Conservation (phyloP, 2,797 vertebrate genomes). For the Mareca strepera region DNA sequence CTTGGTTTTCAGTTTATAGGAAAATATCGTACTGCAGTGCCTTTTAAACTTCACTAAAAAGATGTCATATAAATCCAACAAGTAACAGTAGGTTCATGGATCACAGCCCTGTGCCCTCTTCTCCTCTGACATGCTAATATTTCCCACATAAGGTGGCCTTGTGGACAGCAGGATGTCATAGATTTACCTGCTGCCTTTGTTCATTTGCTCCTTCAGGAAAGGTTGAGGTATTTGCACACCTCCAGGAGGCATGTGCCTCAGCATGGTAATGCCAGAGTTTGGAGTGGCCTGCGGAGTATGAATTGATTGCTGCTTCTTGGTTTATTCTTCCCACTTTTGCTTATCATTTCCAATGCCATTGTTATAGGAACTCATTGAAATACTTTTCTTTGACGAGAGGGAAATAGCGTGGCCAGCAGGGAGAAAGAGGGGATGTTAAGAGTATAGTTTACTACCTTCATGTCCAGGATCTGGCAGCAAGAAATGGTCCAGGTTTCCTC, state of each 20-base stretch:
- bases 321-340: constrained; percentile 1
- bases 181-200: not conserved
- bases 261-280: not conserved
- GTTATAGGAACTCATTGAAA: not conserved
- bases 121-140: not conserved
- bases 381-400: not conserved
- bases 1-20: not conserved
- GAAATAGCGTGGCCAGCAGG: not conserved
- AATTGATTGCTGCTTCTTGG: not conserved
- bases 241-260: not conserved
- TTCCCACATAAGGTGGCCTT: not conserved
- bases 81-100: not conserved
- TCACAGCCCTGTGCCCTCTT: not conserved
- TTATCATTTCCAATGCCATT: not conserved
- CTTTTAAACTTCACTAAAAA: not conserved
- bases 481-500: not conserved
- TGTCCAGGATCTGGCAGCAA: not conserved
- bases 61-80: not conserved
- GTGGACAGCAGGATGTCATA: accelerated
- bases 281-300: not conserved
- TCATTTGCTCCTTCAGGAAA: not conserved
- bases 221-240: not conserved
- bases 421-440: not conserved
- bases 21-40: not conserved
- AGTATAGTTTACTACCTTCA: not conserved